Conservation (phyloP, 2,888 invertebrate genomes). For the Drosophila flavopinicola region DNA sequence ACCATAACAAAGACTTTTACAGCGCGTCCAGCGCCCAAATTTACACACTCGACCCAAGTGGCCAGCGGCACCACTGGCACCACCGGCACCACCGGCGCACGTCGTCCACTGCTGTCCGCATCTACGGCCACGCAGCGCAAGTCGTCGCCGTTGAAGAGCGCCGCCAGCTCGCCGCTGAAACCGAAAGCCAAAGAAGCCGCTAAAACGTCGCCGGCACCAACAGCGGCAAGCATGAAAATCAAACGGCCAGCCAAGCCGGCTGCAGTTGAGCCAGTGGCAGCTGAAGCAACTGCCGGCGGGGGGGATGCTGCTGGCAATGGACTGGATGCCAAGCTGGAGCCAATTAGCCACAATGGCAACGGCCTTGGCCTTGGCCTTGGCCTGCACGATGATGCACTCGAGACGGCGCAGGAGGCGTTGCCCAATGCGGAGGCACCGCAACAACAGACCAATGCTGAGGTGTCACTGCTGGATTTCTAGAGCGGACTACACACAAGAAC, state of each 20-base stretch:
- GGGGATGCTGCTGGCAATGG: constrained; percentile 47
- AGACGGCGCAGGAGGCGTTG: constrained; percentile 47
- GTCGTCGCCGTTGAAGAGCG: constrained; percentile 64
- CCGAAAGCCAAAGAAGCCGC: constrained; percentile 72
- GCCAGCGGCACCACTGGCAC: constrained; percentile 41
- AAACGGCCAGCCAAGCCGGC: constrained; percentile 28
- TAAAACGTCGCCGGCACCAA: constrained; percentile 64
- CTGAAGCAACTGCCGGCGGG: constrained; percentile 8
- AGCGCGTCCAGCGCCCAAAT: constrained; percentile 81
- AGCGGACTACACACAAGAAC: constrained; percentile 1
- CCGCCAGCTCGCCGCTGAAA: constrained; percentile 59
- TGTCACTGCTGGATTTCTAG: constrained; percentile 59
- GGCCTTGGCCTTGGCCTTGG: constrained; percentile 40
- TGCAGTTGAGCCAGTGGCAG: neutral
- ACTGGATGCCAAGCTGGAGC: constrained; percentile 18
- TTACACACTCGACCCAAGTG: constrained; percentile 52
- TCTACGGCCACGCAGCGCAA: constrained; percentile 59
- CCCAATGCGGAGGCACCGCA: constrained; percentile 14
- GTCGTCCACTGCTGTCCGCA: constrained; percentile 49
- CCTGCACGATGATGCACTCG: constrained; percentile 34
- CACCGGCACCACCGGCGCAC: constrained; percentile 48
- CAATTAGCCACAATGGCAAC: constrained; percentile 48
- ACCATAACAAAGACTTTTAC: constrained; percentile 78
- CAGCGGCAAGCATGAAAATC: constrained; percentile 34
- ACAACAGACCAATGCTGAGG: constrained; percentile 30